phyloP scores from a whole-genome alignment of 2,113 vertebrate genomes.

The Odobenus rosmarus region DNA sequence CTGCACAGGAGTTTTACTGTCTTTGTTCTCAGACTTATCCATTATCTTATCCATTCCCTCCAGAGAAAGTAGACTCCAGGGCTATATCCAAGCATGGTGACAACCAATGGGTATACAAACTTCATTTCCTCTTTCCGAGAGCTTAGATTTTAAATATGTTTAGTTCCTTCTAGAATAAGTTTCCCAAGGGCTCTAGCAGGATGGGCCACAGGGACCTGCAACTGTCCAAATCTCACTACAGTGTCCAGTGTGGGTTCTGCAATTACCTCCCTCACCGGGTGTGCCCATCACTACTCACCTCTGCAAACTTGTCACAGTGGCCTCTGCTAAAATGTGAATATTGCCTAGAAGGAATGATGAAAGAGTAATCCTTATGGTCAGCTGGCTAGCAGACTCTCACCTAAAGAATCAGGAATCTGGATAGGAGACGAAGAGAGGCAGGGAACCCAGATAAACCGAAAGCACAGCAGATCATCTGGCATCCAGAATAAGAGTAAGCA shows the following conservation, averaged over 20 bases:
- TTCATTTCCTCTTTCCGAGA: conserved; percentile 22
- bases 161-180: background rate
- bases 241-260: background rate
- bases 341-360: background rate
- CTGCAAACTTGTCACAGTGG: background rate
- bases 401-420: background rate
- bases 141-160: background rate
- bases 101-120: background rate
- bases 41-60: background rate
- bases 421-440: background rate
- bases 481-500: background rate
- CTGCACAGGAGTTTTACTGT: background rate
- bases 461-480: background rate
- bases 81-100: background rate
- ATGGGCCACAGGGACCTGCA: background rate
- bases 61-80: background rate
- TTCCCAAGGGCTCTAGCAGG: background rate
- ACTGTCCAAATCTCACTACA: background rate
- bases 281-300: background rate
- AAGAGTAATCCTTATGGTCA: background rate
- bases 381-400: background rate
- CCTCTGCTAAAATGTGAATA: background rate
- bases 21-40: background rate
- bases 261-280: background rate
- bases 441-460: background rate